Conservation (phyloP, 2,888 invertebrate genomes). For the Monopis laevigella region DNA sequence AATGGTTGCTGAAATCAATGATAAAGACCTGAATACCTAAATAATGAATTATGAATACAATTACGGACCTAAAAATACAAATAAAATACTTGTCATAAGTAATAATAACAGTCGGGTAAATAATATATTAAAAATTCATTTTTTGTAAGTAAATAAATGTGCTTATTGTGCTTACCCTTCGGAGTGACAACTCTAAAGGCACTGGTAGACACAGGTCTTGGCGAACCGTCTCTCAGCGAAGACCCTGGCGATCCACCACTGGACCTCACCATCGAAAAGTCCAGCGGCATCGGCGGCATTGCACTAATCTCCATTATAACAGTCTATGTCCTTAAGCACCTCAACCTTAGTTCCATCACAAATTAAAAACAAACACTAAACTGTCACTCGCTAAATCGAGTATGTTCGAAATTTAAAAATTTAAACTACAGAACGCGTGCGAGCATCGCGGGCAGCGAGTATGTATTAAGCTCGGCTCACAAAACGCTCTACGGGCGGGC, state of each 20-base stretch:
- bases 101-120: too few relatives aligned
- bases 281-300: slow-evolving; percentile 71
- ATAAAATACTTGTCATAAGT: too few relatives aligned
- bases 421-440: slow-evolving; percentile 38
- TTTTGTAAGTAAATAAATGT: too few relatives aligned
- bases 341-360: background rate
- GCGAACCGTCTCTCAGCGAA: slow-evolving; percentile 42
- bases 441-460: slow-evolving; percentile 46
- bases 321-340: background rate
- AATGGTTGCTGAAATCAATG: too few relatives aligned
- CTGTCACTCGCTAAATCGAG: background rate
- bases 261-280: slow-evolving; percentile 70
- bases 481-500: slow-evolving; percentile 40
- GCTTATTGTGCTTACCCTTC: slow-evolving; percentile 66
- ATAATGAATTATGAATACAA: too few relatives aligned
- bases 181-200: slow-evolving; percentile 75
- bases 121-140: too few relatives aligned
- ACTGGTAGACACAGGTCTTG: slow-evolving; percentile 60
- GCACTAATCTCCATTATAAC: slow-evolving; percentile 69
- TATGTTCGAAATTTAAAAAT: too few relatives aligned
- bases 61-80: too few relatives aligned
- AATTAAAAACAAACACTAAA: slow-evolving; percentile 23
- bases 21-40: too few relatives aligned
- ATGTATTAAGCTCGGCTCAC: slow-evolving; percentile 46
- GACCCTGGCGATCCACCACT: slow-evolving; percentile 42